A percentile compares a stretch with the other conserved stretches of the same genome.
Evolutionary conservation across 1,140 invertebrate species (phyloP).

Genomic region (Drosophila hydei): DNA sequence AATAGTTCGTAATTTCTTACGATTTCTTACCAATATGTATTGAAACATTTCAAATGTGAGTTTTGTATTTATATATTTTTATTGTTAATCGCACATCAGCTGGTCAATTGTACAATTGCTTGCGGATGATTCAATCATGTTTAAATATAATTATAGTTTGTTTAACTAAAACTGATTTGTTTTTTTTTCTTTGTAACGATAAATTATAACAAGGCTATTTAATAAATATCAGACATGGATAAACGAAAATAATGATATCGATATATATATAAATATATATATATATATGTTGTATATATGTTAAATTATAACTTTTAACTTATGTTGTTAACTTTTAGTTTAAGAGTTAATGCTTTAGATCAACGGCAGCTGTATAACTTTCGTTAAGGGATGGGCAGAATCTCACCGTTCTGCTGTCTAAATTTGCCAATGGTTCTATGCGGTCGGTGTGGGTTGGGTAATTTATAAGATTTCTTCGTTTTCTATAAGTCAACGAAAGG

Average conservation of each 20-base stretch:
- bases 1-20: background rate
- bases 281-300: conserved; percentile 26
- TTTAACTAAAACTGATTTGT: conserved; percentile 58
- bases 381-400: conserved; percentile 53
- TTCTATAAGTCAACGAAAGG: conserved; percentile 69
- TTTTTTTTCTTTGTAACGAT: conserved; percentile 50
- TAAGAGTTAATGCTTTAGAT: conserved; percentile 43
- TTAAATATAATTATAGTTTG: conserved; percentile 12
- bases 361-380: conserved; percentile 61
- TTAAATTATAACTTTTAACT: conserved; percentile 48
- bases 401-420: conserved; percentile 65
- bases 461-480: conserved; percentile 71
- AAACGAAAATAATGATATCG: conserved; percentile 60
- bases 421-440: conserved; percentile 64
- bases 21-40: conserved; percentile 2
- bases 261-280: conserved; percentile 44
- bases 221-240: conserved; percentile 79
- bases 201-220: conserved; percentile 78
- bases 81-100: conserved; percentile 65
- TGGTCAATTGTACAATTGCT: conserved; percentile 60
- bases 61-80: conserved; percentile 50
- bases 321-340: conserved; percentile 28
- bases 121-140: conserved; percentile 28
- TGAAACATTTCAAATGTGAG: conserved; percentile 10
- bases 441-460: conserved; percentile 56